Conservation (phyloP, 2,113 vertebrate species). For the Ptyas mucosa region DNA sequence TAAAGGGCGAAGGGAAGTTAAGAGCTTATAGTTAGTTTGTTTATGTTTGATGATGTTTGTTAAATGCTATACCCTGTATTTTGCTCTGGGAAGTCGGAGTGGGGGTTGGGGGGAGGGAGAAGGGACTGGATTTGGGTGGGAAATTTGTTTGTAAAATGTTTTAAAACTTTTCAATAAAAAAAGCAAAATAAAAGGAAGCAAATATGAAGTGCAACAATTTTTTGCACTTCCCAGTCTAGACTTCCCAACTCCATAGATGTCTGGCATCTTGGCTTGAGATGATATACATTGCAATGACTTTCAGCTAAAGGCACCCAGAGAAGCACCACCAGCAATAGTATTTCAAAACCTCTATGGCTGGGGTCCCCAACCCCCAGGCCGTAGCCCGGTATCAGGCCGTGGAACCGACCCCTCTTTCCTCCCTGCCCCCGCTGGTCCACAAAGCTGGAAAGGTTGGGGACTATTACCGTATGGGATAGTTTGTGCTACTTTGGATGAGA, state of each 20-base stretch:
- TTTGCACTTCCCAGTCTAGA: background rate
- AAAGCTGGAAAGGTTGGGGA: too few relatives aligned
- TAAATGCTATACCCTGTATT: too few relatives aligned
- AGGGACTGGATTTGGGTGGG: too few relatives aligned
- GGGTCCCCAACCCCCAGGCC: background rate
- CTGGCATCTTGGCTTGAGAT: background rate
- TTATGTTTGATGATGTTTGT: too few relatives aligned
- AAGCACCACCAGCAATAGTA: background rate
- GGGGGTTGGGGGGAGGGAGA: too few relatives aligned
- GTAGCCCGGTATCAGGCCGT: fast-evolving
- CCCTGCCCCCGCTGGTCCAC: background rate
- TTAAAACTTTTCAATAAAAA: too few relatives aligned
- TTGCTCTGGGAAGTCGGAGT: too few relatives aligned
- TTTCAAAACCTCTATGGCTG: background rate
- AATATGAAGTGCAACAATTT: conserved; percentile 11
- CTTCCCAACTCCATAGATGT: background rate
- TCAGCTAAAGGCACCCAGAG: background rate
- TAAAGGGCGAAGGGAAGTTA: too few relatives aligned
- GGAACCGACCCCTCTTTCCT: background rate
- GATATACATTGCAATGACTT: background rate
- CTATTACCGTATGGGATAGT: background rate
- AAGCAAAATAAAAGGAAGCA: conserved; percentile 22
- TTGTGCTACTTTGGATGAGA: background rate
- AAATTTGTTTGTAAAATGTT: too few relatives aligned
- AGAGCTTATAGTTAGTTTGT: too few relatives aligned